Evolutionary conservation across 2,888 invertebrate genomes (phyloP), one percentile per base, ranked within the genome.

Genomic region (Orchesella flavescens): DNA sequence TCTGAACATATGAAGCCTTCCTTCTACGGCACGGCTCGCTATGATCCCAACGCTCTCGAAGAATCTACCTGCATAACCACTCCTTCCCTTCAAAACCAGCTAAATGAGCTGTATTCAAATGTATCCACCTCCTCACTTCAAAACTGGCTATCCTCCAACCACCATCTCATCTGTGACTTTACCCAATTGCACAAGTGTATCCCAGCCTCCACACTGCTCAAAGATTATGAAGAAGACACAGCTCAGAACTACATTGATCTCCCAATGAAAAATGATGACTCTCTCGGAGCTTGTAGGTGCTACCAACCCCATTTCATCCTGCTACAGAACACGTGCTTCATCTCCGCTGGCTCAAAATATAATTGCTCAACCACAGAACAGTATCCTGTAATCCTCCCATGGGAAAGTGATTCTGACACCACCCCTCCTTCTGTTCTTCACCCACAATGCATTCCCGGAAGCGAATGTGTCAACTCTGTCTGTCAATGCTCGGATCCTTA

Each of bases 191-290:
- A 43, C 44, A 65, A 2, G 17, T 65, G 65, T 43, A n/a, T 12
- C 44, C 44, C 43, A n/a, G 2, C 34, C 17, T 65, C 44, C 17
- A 17, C 17, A 2, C 7, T 44, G 3, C 12, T 43, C 65, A 4
- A 34, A 5, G 17, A 34, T 7, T 43, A 65, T 13, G 65, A 65
- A n/a, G 44, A 17, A n/a, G 65, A 65, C 65, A 65, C 65, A n/a
- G 65, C 43, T 43, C 65, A 65, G 12, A 10, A 17, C 17, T 12
- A 34, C 44, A 0, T 65, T 9, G 44, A 65, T 13, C 34, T 34
- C 34, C 34, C 34, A 34, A 7, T n/a, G n/a, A n/a, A 34, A 7
- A 1, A 1, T n/a, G 17, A 5, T 1, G 43, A 2, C 9, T 65
- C 65, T 2, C 7, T 43, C 34, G 65, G 65, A 0, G 65, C 34